A percentile compares a stretch with the other conserved stretches of the same genome.
Conservation (phyloP, 2,888 invertebrate species). For the Arenicola marina region DNA sequence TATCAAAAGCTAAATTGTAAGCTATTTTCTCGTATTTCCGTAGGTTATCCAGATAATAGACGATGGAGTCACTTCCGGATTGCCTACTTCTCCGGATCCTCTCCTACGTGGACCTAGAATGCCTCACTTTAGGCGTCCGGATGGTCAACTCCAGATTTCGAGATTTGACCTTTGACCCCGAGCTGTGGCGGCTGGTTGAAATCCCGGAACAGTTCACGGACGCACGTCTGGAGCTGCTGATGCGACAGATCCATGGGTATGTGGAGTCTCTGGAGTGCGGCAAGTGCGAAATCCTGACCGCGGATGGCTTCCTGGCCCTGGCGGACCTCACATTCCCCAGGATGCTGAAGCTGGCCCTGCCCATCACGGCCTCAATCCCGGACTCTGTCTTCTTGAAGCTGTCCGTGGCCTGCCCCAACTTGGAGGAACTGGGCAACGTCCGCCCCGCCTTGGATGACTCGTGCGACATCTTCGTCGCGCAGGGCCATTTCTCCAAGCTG, state of each 20-base stretch:
- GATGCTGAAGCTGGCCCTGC: slow-evolving; percentile 21
- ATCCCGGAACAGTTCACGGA: neutral
- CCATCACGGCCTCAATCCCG: slow-evolving; percentile 15
- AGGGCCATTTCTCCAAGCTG: slow-evolving; percentile 20
- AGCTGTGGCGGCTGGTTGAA: neutral
- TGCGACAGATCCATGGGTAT: slow-evolving; percentile 7
- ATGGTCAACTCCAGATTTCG: neutral
- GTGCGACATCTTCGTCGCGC: slow-evolving; percentile 26
- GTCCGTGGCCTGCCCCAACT: slow-evolving; percentile 18
- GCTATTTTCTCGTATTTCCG: no score
- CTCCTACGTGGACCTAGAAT: neutral
- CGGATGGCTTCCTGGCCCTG: slow-evolving; percentile 20
- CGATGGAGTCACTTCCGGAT: neutral
- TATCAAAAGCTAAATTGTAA: no score
- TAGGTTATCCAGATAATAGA: no score
- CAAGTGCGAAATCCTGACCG: slow-evolving; percentile 23
- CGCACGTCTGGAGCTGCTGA: neutral
- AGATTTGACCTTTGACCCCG: neutral
- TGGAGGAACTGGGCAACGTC: slow-evolving; percentile 30
- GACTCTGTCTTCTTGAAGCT: slow-evolving; percentile 26
- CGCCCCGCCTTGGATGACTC: slow-evolving; percentile 24
- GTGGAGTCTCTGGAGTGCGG: slow-evolving; percentile 29
- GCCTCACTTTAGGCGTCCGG: neutral
- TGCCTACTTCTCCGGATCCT: neutral
- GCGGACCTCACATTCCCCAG: slow-evolving; percentile 17